These are phyloP conservation scores for Leptinotarsa undecemlineata DNA, from an alignment of 1,140 invertebrate species.

Conservation along the genomic window DNA sequence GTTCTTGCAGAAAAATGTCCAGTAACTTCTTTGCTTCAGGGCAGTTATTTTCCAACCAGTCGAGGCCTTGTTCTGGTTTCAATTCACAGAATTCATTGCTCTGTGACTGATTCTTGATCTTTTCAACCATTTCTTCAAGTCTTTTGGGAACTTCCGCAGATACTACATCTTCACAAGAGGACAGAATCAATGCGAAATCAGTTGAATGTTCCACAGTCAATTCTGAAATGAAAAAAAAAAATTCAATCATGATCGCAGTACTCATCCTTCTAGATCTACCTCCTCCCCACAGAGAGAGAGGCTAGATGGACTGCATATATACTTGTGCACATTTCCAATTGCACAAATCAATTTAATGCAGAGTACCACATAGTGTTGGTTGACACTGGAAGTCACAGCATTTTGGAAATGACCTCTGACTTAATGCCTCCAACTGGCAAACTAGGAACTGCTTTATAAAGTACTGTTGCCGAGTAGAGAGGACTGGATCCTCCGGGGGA, in stretches of 20 bases:
- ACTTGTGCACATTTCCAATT: no score
- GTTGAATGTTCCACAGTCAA: conserved; percentile 63
- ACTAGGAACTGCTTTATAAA: no score
- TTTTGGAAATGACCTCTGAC: no score
- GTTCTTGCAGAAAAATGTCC: conserved; percentile 66
- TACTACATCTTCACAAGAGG: conserved; percentile 66
- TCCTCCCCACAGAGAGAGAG: no score
- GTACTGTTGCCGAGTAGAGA: no score
- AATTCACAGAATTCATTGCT: conserved; percentile 61
- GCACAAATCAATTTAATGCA: no score
- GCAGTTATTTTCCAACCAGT: conserved; percentile 64
- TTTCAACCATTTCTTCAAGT: conserved; percentile 61
- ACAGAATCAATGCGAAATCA: conserved; percentile 67
- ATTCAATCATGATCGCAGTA: background rate
- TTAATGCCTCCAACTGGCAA: no score
- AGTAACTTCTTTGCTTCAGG: conserved; percentile 59
- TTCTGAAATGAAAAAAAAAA: conserved; percentile 53
- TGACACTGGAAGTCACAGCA: no score
- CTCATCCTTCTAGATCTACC: no score
- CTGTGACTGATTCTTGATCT: conserved; percentile 57
- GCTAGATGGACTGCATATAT: no score
- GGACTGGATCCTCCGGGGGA: no score
- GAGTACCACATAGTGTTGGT: no score
- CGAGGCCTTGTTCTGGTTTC: conserved; percentile 58
- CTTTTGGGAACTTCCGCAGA: conserved; percentile 68